A percentile compares a stretch with the other conserved stretches of the same genome.
These are phyloP conservation scores for Achlya flavicornis DNA, from an alignment of 2,888 invertebrate genomes.

Conservation along the genomic window DNA sequence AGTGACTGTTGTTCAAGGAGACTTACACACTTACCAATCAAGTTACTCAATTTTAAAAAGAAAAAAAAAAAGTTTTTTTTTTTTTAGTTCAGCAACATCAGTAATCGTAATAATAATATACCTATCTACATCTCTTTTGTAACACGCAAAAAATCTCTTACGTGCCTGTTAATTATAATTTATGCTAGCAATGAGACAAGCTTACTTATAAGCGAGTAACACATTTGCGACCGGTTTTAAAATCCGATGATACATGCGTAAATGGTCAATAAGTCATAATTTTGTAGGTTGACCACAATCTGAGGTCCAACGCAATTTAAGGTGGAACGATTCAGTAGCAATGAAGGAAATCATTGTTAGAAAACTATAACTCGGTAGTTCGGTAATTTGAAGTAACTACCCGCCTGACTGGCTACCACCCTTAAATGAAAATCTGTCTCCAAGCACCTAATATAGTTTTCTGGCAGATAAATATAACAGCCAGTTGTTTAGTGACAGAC, in stretches of 20 bases:
- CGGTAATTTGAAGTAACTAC: too few species aligned
- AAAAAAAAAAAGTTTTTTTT: neutral
- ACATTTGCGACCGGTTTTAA: conserved; percentile 4
- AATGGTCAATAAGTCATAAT: neutral
- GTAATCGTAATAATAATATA: neutral
- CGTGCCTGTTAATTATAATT: neutral
- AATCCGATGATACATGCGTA: conserved; percentile 7
- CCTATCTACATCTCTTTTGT: neutral
- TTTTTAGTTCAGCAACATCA: neutral
- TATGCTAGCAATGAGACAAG: neutral
- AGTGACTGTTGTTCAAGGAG: too few species aligned
- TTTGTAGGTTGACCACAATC: neutral
- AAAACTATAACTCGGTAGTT: too few species aligned
- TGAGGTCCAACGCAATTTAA: neutral
- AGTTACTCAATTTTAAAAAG: too few species aligned
- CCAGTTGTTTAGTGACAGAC: too few species aligned
- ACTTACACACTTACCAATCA: too few species aligned
- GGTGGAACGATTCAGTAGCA: too few species aligned
- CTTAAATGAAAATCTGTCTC: too few species aligned
- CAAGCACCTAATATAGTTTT: too few species aligned
- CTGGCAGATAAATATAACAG: too few species aligned
- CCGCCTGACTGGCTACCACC: too few species aligned
- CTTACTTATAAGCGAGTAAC: conserved; percentile 1
- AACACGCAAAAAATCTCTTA: neutral
- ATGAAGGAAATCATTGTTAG: too few species aligned